Base-by-base conservation (phyloP, 2,113 vertebrate genomes). In the Onychorhynchus coronatus region DNA sequence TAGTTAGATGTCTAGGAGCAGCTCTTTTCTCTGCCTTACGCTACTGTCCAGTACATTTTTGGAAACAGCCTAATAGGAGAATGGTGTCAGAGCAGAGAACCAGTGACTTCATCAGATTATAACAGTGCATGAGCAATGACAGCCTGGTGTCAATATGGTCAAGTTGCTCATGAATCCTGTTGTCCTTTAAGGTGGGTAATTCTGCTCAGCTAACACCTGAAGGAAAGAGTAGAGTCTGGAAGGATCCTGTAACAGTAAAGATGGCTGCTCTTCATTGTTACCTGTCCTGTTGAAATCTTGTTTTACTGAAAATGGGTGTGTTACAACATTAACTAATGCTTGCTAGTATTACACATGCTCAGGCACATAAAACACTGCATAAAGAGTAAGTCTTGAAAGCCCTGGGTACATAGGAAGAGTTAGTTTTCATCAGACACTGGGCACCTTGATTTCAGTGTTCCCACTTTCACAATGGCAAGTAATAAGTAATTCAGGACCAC, bases 31-130 rank as follows among this genome's bases (percentile, higher is more conserved):
- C 23, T 81, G 63, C n/a, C 37, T 67, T 62, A 9, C 1, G 0
- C n/a, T 70, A 9, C 20, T 53, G 25, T 63, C 28, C 39, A 47
- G 35, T 23, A 14, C 0, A 0, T 16, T 78, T 56, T 55, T 90
- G 30, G 35, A 72, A 91, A 72, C 6, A 50, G 7, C 42, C 31
- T 44, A 31, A 18, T 17, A 33, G 13, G 23, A 52, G 35, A 59
- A n/a, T 9, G 23, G 35, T 76, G 31, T 66, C n/a, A 73, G 53
- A 76, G 27, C 37, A 66, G 62, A 47, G 53, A 27, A 30, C 41
- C 42, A 28, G 16, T 68, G 75, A 31, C 18, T 67, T 65, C 27
- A 55, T 59, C 22, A 44, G 24, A 27, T 35, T 42, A 18, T 67
- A 71, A 10, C 8, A 58, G 9, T 35, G 24, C 33, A 24, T 31